These are phyloP conservation scores for Pterois miles DNA, from an alignment of 2,797 vertebrate genomes.

Conservation along the genomic window DNA sequence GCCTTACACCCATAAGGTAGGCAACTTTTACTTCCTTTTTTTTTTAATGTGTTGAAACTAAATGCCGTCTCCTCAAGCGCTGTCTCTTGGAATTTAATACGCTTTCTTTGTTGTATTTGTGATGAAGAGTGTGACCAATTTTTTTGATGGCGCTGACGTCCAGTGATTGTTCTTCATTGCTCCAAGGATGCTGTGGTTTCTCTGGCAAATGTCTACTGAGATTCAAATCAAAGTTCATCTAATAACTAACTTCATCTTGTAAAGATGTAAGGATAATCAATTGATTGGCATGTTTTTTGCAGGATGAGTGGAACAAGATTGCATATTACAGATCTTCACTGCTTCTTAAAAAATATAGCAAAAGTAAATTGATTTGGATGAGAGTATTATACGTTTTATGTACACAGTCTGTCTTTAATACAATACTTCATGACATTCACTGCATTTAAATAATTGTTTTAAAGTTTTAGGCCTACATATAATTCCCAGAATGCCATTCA, in stretches of 20 bases:
- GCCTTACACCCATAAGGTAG: slow-evolving; percentile 94
- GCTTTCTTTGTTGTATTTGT: slow-evolving; percentile 24
- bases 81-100: slow-evolving; percentile 49
- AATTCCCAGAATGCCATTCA: background rate
- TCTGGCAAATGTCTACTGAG: slow-evolving; percentile 3
- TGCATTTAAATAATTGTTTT: background rate
- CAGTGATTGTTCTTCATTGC: slow-evolving; percentile 5
- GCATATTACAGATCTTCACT: background rate
- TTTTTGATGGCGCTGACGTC: slow-evolving; percentile 57
- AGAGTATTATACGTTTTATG: background rate
- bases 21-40: slow-evolving; percentile 20
- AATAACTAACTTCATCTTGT: background rate
- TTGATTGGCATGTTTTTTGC: background rate
- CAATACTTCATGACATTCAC: background rate
- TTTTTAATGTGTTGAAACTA: background rate
- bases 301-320: background rate
- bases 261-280: background rate
- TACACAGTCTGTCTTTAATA: background rate
- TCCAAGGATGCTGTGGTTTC: slow-evolving; percentile 18
- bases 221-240: background rate
- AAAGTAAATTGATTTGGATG: background rate
- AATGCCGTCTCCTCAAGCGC: slow-evolving; percentile 3
- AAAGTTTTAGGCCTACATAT: background rate
- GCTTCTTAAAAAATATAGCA: background rate
- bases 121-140: slow-evolving; percentile 61